These are phyloP conservation scores for Craseonycteris thonglongyai DNA, from an alignment of 2,113 vertebrate genomes.

Conservation along the genomic window DNA sequence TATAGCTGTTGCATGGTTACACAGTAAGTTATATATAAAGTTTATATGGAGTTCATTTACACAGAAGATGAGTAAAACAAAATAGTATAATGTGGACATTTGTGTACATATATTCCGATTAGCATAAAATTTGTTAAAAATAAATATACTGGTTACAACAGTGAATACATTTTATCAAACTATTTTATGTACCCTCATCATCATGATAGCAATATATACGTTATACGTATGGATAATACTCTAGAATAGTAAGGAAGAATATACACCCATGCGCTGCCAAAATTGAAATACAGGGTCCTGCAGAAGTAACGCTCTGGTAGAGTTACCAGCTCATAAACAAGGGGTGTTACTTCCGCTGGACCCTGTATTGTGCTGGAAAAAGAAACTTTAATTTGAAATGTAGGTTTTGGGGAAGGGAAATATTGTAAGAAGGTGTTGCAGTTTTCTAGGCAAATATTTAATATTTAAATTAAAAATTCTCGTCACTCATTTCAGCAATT, in stretches of 20 bases:
- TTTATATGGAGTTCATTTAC: neutral
- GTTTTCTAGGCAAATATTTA: neutral
- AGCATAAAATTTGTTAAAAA: neutral
- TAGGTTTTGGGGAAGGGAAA: neutral
- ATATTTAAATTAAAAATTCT: neutral
- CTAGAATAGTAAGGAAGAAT: neutral
- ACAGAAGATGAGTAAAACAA: neutral
- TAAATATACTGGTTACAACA: neutral
- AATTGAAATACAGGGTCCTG: too few relatives aligned
- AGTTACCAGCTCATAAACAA: too few relatives aligned
- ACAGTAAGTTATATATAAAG: neutral
- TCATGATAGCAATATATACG: neutral
- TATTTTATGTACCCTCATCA: neutral
- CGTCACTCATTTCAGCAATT: neutral
- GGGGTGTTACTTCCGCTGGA: too few relatives aligned
- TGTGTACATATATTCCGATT: neutral
- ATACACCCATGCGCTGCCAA: neutral
- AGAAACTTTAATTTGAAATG: constrained; percentile 27
- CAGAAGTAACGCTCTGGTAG: too few relatives aligned
- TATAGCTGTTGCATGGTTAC: neutral
- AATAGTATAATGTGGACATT: neutral
- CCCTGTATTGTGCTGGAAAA: neutral
- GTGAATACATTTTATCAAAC: neutral
- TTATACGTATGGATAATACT: neutral
- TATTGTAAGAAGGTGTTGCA: neutral